phyloP scores from a whole-genome alignment of 2,888 invertebrate genomes.

The Calameuta idolon region DNA sequence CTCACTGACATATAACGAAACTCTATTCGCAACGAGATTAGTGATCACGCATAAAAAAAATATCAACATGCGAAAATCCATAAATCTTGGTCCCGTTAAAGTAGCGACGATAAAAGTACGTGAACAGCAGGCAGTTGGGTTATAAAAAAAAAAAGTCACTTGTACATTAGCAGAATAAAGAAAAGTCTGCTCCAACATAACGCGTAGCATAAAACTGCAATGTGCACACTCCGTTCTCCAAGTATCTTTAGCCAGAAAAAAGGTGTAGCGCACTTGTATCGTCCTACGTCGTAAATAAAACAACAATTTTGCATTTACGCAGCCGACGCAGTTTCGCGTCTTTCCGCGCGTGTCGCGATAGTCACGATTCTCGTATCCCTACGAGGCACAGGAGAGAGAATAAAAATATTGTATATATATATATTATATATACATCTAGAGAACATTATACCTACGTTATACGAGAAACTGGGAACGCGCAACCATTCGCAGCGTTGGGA shows the following conservation, averaged over 20 bases:
- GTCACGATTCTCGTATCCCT: slow-evolving; percentile 14
- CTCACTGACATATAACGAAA: not conserved
- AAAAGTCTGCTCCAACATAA: not conserved
- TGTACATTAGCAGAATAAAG: not conserved
- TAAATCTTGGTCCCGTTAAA: not conserved
- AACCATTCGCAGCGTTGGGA: slow-evolving; percentile 17
- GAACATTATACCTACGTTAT: slow-evolving; percentile 6
- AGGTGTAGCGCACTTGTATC: not conserved
- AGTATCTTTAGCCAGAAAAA: not conserved
- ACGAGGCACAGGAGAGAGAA: not conserved
- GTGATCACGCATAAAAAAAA: not conserved
- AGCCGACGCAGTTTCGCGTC: not conserved
- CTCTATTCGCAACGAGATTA: not conserved
- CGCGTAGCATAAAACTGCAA: not conserved
- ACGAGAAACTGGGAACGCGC: slow-evolving; percentile 5
- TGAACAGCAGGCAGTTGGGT: not conserved
- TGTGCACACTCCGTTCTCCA: not conserved
- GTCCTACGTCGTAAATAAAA: not conserved
- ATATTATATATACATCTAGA: not conserved
- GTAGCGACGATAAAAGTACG: not conserved
- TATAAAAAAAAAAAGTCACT: not conserved
- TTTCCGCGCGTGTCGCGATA: slow-evolving; percentile 7
- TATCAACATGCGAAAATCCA: not conserved
- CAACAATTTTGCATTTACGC: not conserved
- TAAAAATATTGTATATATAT: not conserved